These are phyloP conservation scores for Drosophila buzzatii DNA, from an alignment of 2,888 invertebrate species.

Conservation along the genomic window DNA sequence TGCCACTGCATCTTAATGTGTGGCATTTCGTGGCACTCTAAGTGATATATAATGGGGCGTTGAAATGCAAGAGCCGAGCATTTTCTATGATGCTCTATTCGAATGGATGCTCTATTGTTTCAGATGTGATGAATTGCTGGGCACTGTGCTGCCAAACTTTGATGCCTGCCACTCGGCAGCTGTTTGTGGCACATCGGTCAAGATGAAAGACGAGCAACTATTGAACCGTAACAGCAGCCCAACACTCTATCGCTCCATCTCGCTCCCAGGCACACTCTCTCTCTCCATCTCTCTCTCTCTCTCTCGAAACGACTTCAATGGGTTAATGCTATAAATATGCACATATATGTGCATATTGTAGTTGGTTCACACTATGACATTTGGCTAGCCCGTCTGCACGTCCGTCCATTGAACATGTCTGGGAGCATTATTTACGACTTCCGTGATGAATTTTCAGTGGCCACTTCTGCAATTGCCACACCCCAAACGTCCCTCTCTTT, in stretches of 20 bases:
- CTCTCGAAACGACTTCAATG: conserved; percentile 39
- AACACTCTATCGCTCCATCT: not conserved
- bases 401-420: conserved; percentile 49
- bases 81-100: conserved; percentile 14
- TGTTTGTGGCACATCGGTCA: conserved; percentile 61
- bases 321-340: conserved; percentile 68
- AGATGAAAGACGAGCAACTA: conserved; percentile 71
- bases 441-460: conserved; percentile 73
- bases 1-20: conserved; percentile 45
- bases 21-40: conserved; percentile 61
- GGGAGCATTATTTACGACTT: conserved; percentile 72
- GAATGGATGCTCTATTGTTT: conserved; percentile 30
- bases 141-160: conserved; percentile 29
- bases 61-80: conserved; percentile 56
- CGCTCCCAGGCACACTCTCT: not conserved
- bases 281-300: not conserved
- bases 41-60: conserved; percentile 69
- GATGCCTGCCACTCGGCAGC: conserved; percentile 59
- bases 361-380: conserved; percentile 70
- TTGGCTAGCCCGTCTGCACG: conserved; percentile 47
- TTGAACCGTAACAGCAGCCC: conserved; percentile 65
- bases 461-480: conserved; percentile 43
- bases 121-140: conserved; percentile 64
- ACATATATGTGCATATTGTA: conserved; percentile 21
- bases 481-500: not conserved